Evolutionary conservation across 2,113 vertebrate genomes (phyloP).

Genomic region (Rutilus rutilus): DNA sequence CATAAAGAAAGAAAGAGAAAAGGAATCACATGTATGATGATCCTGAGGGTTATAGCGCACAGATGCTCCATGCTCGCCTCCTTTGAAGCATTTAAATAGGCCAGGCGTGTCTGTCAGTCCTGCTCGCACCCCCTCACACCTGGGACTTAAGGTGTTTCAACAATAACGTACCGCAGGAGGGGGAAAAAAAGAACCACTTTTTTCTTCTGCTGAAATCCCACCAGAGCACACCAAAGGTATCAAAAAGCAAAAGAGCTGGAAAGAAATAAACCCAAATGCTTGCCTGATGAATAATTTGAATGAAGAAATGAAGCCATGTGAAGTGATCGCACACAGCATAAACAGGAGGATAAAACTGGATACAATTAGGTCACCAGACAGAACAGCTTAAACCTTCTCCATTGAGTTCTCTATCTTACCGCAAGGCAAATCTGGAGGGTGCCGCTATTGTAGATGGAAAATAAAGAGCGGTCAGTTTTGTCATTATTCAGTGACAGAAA

Average conservation of each 20-base stretch:
- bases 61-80: slow-evolving; percentile 55
- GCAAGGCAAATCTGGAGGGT: slow-evolving; percentile 3
- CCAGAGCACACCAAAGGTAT: slow-evolving; percentile 82
- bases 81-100: slow-evolving; percentile 79
- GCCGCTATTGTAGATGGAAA: slow-evolving; percentile 7
- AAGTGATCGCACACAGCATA: slow-evolving; percentile 71
- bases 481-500: not conserved
- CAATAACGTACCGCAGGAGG: slow-evolving; percentile 70
- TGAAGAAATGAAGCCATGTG: slow-evolving; percentile 80
- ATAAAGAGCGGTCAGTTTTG: not conserved
- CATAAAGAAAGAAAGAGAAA: slow-evolving; percentile 46
- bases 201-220: slow-evolving; percentile 78
- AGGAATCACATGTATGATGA: slow-evolving; percentile 53
- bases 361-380: slow-evolving; percentile 82
- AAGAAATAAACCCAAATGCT: slow-evolving; percentile 77
- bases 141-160: slow-evolving; percentile 84
- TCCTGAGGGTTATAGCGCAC: slow-evolving; percentile 55
- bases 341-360: slow-evolving; percentile 76
- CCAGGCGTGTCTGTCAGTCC: slow-evolving; percentile 81
- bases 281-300: slow-evolving; percentile 81
- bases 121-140: slow-evolving; percentile 69
- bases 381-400: slow-evolving; percentile 41
- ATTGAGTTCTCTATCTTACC: not conserved
- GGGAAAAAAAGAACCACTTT: slow-evolving; percentile 70
- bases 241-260: slow-evolving; percentile 74